Percentiles rank a stretch among this genome's conserved stretches.
Conservation (phyloP, 2,113 vertebrate genomes). For the Spheniscus mendiculus region DNA sequence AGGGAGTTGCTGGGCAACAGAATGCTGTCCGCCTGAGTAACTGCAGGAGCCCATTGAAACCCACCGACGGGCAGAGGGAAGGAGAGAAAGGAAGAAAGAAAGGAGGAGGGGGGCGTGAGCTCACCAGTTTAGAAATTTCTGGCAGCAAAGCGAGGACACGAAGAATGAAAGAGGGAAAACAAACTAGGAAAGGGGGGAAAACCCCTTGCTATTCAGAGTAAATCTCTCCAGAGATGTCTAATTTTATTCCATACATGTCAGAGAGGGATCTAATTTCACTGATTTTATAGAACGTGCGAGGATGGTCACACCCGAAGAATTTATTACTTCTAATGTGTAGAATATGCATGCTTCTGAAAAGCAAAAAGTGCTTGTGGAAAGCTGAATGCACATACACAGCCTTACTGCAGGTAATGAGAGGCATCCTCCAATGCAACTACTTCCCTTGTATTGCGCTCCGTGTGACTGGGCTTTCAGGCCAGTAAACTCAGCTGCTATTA, state of each 20-base stretch:
- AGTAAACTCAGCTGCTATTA: neutral
- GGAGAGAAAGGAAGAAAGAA: neutral
- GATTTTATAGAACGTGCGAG: neutral
- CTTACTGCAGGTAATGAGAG: neutral
- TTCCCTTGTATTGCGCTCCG: fast-evolving
- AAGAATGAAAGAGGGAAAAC: constrained; percentile 19
- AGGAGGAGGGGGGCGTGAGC: constrained; percentile 31
- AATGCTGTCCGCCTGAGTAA: constrained; percentile 66
- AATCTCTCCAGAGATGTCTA: neutral
- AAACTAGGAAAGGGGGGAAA: neutral
- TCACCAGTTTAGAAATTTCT: constrained; percentile 49
- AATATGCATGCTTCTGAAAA: neutral
- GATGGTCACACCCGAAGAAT: neutral
- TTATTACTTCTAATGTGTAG: neutral
- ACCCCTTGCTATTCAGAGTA: neutral
- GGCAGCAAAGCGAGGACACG: neutral
- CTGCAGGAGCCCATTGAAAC: constrained; percentile 62
- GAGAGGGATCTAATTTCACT: neutral
- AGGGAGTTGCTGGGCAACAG: constrained; percentile 73
- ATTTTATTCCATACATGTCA: neutral
- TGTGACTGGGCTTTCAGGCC: neutral
- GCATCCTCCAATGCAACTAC: neutral
- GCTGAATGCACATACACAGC: neutral
- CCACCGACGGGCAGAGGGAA: constrained; percentile 1
- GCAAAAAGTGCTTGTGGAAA: neutral